Percentiles rank a stretch among this genome's conserved stretches.
Conservation (phyloP, 2,888 invertebrate species). For the Amblyteles armatorius region DNA sequence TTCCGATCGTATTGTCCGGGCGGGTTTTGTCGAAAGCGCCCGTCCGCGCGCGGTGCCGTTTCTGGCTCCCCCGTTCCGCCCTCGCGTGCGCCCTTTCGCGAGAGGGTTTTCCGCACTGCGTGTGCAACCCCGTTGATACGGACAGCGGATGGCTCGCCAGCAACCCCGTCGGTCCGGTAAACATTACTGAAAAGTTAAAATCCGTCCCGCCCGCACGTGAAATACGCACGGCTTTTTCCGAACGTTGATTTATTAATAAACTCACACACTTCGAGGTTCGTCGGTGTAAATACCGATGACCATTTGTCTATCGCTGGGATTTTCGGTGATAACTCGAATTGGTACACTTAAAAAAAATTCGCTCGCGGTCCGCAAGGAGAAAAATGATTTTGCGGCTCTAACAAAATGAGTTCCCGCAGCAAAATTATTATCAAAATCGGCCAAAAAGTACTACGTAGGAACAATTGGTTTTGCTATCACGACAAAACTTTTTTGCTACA, state of each 20-base stretch:
- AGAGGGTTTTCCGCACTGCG: constrained; percentile 66
- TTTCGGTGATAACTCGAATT: neutral
- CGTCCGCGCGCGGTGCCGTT: constrained; percentile 13
- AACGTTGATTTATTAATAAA: constrained; percentile 54
- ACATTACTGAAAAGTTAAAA: constrained; percentile 52
- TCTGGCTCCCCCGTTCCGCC: constrained; percentile 54
- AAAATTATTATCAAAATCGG: no score
- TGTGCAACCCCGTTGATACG: constrained; percentile 3
- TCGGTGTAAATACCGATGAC: neutral
- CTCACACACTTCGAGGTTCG: constrained; percentile 12
- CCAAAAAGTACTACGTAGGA: no score
- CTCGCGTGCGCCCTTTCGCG: constrained; percentile 62
- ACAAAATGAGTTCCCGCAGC: no score
- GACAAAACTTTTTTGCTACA: no score
- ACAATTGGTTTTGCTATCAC: no score
- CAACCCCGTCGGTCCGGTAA: constrained; percentile 21
- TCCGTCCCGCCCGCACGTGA: neutral
- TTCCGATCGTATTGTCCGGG: constrained; percentile 78
- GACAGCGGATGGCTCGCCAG: neutral
- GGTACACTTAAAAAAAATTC: neutral
- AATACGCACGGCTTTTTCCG: constrained; percentile 10
- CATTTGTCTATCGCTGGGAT: neutral
- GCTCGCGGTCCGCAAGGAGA: no score
- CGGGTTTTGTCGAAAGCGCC: constrained; percentile 65
- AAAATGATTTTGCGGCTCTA: no score